Percentiles rank a stretch among this genome's conserved stretches.
Evolutionary conservation across 2,888 invertebrate species (phyloP).

Genomic region (Protonemura montana): DNA sequence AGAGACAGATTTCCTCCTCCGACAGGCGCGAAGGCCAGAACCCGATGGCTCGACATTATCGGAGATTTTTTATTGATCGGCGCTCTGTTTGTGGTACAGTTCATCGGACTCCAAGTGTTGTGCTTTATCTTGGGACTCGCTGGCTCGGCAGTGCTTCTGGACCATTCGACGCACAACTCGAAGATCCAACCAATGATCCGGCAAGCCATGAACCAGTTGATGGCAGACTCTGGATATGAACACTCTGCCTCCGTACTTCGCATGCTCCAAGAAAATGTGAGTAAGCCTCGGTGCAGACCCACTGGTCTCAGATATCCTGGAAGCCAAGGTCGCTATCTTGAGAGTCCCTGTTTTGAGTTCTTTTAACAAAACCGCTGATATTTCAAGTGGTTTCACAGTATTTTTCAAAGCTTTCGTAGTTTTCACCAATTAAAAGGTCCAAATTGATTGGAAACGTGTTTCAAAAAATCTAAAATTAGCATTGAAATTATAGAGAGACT

Average conservation of each 20-base stretch:
- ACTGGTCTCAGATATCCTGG: too few relatives aligned
- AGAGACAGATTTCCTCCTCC: not conserved
- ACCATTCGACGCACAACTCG: slow-evolving; percentile 83
- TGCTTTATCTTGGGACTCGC: slow-evolving; percentile 75
- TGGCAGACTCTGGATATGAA: slow-evolving; percentile 74
- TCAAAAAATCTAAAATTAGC: too few relatives aligned
- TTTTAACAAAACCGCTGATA: too few relatives aligned
- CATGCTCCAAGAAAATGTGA: slow-evolving; percentile 86
- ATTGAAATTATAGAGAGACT: too few relatives aligned
- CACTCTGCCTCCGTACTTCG: slow-evolving; percentile 72
- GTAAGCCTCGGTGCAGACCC: too few relatives aligned
- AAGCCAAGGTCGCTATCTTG: too few relatives aligned
- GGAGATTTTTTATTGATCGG: slow-evolving; percentile 17
- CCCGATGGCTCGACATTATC: not conserved
- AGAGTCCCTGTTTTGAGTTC: too few relatives aligned
- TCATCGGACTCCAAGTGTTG: slow-evolving; percentile 74
- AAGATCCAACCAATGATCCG: slow-evolving; percentile 79
- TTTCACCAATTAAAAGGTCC: too few relatives aligned
- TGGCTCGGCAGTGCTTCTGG: slow-evolving; percentile 79
- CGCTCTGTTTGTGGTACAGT: slow-evolving; percentile 62
- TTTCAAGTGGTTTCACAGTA: too few relatives aligned
- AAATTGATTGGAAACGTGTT: too few relatives aligned
- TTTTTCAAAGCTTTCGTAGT: too few relatives aligned
- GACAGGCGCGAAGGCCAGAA: not conserved
- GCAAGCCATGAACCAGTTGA: slow-evolving; percentile 74